phyloP scores from a whole-genome alignment of 2,888 invertebrate genomes.

The Polia nebulosa region DNA sequence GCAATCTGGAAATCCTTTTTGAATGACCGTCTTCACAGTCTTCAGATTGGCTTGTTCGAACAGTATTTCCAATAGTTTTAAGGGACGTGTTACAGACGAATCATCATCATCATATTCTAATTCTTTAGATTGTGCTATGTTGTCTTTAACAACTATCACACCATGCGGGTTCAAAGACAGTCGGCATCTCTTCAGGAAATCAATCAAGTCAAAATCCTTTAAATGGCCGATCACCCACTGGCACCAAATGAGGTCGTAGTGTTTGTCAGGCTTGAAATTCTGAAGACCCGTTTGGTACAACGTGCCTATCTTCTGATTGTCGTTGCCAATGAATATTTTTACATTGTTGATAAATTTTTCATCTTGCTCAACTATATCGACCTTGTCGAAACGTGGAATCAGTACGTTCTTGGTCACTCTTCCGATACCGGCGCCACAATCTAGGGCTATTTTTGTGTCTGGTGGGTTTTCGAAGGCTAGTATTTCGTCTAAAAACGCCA shows the following conservation, averaged over 20 bases:
- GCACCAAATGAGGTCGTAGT: slow-evolving; percentile 35
- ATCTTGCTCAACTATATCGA: slow-evolving; percentile 98
- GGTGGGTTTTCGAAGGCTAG: slow-evolving; percentile 87
- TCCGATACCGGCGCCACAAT: slow-evolving; percentile 99
- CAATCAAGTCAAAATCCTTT: slow-evolving; percentile 95
- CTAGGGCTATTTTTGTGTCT: slow-evolving; percentile 93
- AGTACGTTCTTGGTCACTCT: slow-evolving; percentile 97
- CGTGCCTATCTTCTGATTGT: slow-evolving; percentile 92
- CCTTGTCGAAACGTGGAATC: slow-evolving; percentile 94
- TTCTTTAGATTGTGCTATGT: slow-evolving; percentile 93
- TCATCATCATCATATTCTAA: slow-evolving; percentile 95
- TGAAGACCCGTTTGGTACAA: slow-evolving; percentile 92
- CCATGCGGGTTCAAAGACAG: slow-evolving; percentile 75
- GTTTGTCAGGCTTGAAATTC: slow-evolving; percentile 39
- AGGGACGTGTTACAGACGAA: slow-evolving; percentile 97
- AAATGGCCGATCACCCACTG: slow-evolving; percentile 97
- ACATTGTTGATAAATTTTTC: slow-evolving; percentile 95
- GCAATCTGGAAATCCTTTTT: slow-evolving; percentile 96
- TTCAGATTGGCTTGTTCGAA: slow-evolving; percentile 93
- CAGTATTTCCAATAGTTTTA: slow-evolving; percentile 91
- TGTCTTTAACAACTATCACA: slow-evolving; percentile 91
- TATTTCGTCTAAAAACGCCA: slow-evolving; percentile 92
- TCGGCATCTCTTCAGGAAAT: slow-evolving; percentile 93
- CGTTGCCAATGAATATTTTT: slow-evolving; percentile 83
- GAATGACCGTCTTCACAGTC: slow-evolving; percentile 93